phyloP scores from a whole-genome alignment of 64 coral and sea anemone species.

The Trachythela sp. region DNA sequence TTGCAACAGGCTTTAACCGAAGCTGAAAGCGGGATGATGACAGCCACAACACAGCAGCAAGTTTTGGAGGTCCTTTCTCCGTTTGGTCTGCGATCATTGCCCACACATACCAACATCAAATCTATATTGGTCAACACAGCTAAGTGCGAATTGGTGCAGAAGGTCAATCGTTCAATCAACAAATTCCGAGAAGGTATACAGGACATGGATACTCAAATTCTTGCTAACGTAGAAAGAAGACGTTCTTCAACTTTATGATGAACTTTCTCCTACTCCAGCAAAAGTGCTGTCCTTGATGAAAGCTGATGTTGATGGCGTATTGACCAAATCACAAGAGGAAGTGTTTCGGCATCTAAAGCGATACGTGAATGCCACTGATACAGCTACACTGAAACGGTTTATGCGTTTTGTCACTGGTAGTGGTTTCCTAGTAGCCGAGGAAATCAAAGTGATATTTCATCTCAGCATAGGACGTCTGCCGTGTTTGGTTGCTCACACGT shows the following conservation, averaged over 20 bases:
- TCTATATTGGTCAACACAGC: conserved; percentile 27
- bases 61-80: conserved; percentile 36
- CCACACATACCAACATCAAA: conserved; percentile 33
- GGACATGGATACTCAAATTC: neutral
- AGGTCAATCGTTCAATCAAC: neutral
- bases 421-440: neutral
- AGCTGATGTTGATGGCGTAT: conserved; percentile 17
- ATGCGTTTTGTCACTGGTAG: conserved; percentile 32
- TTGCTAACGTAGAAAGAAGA: conserved; percentile 15
- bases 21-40: conserved; percentile 17
- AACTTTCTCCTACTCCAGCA: neutral
- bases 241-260: neutral
- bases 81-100: conserved; percentile 27
- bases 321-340: conserved; percentile 23
- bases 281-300: conserved; percentile 9
- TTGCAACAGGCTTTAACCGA: conserved; percentile 21
- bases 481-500: conserved; percentile 23
- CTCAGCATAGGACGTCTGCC: conserved; percentile 14
- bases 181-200: neutral
- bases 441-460: conserved; percentile 36
- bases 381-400: neutral
- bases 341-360: conserved; percentile 22
- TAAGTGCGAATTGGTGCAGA: neutral
- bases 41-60: neutral
- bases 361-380: conserved; percentile 9